Conservation (phyloP, 2,113 vertebrate genomes). For the Rhadina sibilatrix region DNA sequence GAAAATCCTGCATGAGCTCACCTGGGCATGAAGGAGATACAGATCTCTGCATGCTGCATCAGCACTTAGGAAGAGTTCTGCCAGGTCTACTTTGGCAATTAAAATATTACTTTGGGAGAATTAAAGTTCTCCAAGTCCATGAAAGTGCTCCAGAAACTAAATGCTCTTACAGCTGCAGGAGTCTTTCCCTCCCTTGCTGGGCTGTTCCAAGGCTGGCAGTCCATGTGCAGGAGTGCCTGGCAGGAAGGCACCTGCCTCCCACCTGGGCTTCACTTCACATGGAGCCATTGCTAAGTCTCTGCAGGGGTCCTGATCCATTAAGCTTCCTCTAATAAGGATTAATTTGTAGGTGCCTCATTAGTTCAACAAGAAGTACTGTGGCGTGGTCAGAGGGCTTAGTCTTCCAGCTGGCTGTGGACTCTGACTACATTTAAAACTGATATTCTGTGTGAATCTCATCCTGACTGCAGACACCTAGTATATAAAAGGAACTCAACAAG, state of each 20-base stretch:
- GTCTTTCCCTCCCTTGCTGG: neutral
- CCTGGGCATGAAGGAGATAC: neutral
- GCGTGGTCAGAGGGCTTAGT: neutral
- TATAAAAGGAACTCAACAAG: neutral
- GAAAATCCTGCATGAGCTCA: neutral
- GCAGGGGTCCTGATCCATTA: neutral
- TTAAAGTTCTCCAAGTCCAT: neutral
- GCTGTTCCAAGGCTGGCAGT: neutral
- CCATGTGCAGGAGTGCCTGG: neutral
- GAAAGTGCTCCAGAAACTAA: neutral
- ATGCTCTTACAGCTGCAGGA: neutral
- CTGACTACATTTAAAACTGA: neutral
- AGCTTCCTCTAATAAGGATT: neutral
- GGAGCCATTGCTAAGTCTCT: neutral
- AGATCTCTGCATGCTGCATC: neutral
- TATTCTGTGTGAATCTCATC: neutral
- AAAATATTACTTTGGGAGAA: constrained; percentile 17
- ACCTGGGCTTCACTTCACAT: neutral
- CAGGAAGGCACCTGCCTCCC: neutral
- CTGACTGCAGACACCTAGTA: neutral
- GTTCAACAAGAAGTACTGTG: neutral
- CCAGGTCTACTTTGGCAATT: neutral
- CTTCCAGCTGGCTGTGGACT: neutral
- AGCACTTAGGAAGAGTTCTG: neutral
- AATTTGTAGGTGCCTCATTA: neutral